Percentiles rank a stretch among this genome's conserved stretches.
phyloP scores from a whole-genome alignment of 2,888 invertebrate species.

The Andrena praecox region DNA sequence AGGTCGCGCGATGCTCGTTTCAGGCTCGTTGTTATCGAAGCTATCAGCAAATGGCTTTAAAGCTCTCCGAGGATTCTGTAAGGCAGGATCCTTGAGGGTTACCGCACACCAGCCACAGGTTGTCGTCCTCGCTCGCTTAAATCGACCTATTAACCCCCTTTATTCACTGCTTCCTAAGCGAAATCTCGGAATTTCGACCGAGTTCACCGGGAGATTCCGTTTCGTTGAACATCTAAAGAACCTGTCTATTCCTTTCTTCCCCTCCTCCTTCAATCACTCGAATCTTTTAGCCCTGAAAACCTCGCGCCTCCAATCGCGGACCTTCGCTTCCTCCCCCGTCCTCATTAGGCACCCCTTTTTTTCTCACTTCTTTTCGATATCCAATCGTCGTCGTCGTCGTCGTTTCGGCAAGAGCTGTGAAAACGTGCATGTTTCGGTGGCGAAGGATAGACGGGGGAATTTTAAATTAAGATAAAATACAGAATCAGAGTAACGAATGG shows the following conservation, averaged over 20 bases:
- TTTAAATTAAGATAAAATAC: too few species aligned
- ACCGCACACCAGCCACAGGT: conserved; percentile 73
- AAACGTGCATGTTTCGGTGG: too few species aligned
- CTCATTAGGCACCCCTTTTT: background rate
- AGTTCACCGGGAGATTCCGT: conserved; percentile 48
- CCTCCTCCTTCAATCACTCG: conserved; percentile 12
- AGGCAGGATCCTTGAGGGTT: conserved; percentile 61
- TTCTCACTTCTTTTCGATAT: background rate
- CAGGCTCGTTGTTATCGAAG: conserved; percentile 34
- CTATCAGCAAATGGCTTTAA: conserved; percentile 47
- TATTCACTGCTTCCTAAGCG: conserved; percentile 51
- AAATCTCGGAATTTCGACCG: conserved; percentile 55
- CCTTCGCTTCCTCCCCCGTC: too few species aligned
- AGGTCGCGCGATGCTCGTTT: conserved; percentile 24
- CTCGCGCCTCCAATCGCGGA: background rate
- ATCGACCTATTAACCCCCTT: conserved; percentile 67
- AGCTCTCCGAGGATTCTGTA: conserved; percentile 54
- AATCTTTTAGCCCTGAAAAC: conserved; percentile 23
- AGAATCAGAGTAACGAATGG: too few species aligned
- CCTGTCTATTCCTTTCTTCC: conserved; percentile 29
- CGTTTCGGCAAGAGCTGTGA: too few species aligned
- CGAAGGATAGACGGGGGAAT: too few species aligned
- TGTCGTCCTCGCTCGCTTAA: conserved; percentile 69
- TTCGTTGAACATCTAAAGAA: conserved; percentile 48
- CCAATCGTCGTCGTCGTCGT: too few species aligned